Percentiles rank a stretch among this genome's conserved stretches.
phyloP scores from a whole-genome alignment of 2,113 vertebrate species.

The Rissa tridactyla region DNA sequence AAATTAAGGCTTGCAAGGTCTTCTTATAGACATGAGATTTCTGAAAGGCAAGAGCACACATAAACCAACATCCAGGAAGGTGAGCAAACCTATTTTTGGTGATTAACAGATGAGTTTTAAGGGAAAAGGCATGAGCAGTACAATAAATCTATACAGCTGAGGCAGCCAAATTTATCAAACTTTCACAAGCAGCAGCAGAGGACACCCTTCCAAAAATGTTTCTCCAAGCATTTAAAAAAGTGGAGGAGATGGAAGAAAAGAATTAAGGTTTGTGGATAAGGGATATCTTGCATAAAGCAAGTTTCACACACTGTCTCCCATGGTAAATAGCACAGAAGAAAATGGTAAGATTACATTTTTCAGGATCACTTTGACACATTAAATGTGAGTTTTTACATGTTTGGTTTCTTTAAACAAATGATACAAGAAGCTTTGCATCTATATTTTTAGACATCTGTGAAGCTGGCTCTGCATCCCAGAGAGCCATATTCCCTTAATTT shows the following conservation, averaged over 20 bases:
- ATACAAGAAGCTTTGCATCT: not conserved
- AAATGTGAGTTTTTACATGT: not conserved
- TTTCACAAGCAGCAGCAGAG: not conserved
- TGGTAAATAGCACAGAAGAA: not conserved
- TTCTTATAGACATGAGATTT: constrained; percentile 98
- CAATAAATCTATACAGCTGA: not conserved
- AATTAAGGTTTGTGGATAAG: not conserved
- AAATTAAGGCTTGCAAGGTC: constrained; percentile 97
- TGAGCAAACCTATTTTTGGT: not conserved
- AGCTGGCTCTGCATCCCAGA: not conserved
- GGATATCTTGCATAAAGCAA: not conserved
- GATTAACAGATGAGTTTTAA: not conserved
- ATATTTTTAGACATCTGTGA: not conserved
- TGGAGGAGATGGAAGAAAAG: not conserved
- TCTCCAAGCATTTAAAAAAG: not conserved
- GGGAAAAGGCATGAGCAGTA: not conserved
- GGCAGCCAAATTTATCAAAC: not conserved
- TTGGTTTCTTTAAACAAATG: not conserved
- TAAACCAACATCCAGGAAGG: not conserved
- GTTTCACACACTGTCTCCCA: not conserved
- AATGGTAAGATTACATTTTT: not conserved
- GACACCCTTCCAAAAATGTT: not conserved
- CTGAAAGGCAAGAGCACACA: constrained; percentile 72
- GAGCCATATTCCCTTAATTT: not conserved
- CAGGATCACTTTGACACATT: not conserved